phyloP scores from a whole-genome alignment of 2,888 invertebrate genomes.

The Arge pagana region DNA sequence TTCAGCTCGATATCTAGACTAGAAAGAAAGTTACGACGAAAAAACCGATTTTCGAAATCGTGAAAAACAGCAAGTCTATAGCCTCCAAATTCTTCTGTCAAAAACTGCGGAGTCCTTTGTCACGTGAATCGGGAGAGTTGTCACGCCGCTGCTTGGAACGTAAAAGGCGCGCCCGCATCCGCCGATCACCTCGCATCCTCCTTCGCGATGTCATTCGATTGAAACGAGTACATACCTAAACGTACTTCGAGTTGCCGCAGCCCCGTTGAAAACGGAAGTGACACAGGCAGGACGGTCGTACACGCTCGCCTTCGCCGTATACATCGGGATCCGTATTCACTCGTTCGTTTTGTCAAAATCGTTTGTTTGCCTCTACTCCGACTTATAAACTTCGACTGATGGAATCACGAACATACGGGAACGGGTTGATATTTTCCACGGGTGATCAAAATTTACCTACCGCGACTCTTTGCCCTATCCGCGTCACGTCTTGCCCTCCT shows the following conservation, averaged over 20 bases:
- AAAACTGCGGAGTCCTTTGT: too few species aligned
- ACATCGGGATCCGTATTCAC: conserved; percentile 39
- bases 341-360: conserved; percentile 48
- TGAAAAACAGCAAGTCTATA: too few species aligned
- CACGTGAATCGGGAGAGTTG: too few species aligned
- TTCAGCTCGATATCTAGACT: too few species aligned
- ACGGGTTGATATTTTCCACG: not conserved
- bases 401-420: too few species aligned
- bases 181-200: conserved; percentile 28
- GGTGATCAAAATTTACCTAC: not conserved
- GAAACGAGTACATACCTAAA: conserved; percentile 49
- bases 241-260: conserved; percentile 42
- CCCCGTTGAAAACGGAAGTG: conserved; percentile 56
- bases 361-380: conserved; percentile 42
- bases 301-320: conserved; percentile 28
- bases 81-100: too few species aligned
- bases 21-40: too few species aligned
- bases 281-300: conserved; percentile 34
- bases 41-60: too few species aligned
- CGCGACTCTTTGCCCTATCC: not conserved
- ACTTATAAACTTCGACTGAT: conserved; percentile 21
- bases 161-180: too few species aligned
- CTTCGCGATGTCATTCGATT: conserved; percentile 41
- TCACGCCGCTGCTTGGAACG: too few species aligned
- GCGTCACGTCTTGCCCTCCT: not conserved